These are phyloP conservation scores for Channa maculata DNA, from an alignment of 2,113 vertebrate species.

Conservation along the genomic window DNA sequence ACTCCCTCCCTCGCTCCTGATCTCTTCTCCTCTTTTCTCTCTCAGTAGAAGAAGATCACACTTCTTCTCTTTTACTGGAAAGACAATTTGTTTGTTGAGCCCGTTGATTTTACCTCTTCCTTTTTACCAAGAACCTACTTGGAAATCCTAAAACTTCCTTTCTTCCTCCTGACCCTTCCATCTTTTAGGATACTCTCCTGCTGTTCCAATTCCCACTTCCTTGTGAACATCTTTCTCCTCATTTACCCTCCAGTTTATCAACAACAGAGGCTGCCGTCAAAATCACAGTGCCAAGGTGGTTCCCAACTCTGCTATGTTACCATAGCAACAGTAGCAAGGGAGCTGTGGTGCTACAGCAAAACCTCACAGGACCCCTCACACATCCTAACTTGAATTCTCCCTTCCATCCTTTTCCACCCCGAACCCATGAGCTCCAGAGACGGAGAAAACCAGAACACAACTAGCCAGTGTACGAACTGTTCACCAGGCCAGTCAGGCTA, in stretches of 20 bases:
- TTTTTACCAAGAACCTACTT: conserved; percentile 68
- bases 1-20: conserved; percentile 49
- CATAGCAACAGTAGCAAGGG: conserved; percentile 56
- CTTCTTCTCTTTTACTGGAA: conserved; percentile 54
- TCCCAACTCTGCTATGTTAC: conserved; percentile 50
- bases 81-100: conserved; percentile 47
- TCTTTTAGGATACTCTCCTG: conserved; percentile 11
- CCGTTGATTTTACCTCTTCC: conserved; percentile 60
- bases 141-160: conserved; percentile 41
- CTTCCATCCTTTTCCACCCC: conserved; percentile 68
- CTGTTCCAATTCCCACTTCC: conserved; percentile 33
- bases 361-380: conserved; percentile 20
- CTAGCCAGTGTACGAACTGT: conserved; percentile 64
- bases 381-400: conserved; percentile 50
- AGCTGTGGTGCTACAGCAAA: conserved; percentile 33
- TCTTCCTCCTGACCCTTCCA: conserved; percentile 24
- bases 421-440: conserved; percentile 75
- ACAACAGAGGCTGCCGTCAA: conserved; percentile 84
- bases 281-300: conserved; percentile 60
- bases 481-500: conserved; percentile 85
- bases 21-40: conserved; percentile 64
- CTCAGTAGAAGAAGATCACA: conserved; percentile 42
- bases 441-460: conserved; percentile 53
- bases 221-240: conserved; percentile 10
- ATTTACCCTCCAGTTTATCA: conserved; percentile 70